A percentile compares a stretch with the other conserved stretches of the same genome.
Evolutionary conservation across 1,140 invertebrate species (phyloP).

Genomic region (Chionoecetes opilio): DNA sequence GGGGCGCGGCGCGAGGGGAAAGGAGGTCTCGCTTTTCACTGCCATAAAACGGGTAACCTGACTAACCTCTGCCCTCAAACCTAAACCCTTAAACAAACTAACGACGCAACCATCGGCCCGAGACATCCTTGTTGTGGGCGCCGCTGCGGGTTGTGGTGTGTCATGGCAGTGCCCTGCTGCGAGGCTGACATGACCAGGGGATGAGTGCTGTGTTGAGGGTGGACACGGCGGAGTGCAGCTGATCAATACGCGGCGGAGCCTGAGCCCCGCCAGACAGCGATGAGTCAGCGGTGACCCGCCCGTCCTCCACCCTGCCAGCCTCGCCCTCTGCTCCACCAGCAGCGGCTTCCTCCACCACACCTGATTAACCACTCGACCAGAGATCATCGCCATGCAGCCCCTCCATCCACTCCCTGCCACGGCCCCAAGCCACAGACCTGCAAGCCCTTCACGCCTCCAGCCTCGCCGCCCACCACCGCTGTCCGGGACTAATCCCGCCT

Average conservation of each 20-base stretch:
- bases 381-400: too few species aligned
- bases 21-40: background rate
- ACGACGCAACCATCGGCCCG: background rate
- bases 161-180: too few species aligned
- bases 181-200: background rate
- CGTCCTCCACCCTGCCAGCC: background rate
- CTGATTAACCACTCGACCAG: background rate
- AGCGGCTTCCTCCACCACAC: background rate
- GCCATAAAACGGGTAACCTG: background rate
- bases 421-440: background rate
- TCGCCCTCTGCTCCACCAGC: background rate
- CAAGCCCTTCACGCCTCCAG: background rate
- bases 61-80: background rate
- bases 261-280: conserved; percentile 1
- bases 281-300: conserved; percentile 33
- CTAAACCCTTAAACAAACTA: background rate
- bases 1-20: background rate
- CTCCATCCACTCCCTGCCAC: too few species aligned
- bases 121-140: background rate
- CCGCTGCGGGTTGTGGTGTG: background rate
- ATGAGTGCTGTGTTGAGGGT: conserved; percentile 17
- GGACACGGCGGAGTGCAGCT: conserved; percentile 57
- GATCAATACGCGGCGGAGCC: conserved; percentile 57
- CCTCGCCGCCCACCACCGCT: background rate
- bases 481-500: background rate